Conservation (phyloP, 2,113 vertebrate genomes). For the Sturnira hondurensis region DNA sequence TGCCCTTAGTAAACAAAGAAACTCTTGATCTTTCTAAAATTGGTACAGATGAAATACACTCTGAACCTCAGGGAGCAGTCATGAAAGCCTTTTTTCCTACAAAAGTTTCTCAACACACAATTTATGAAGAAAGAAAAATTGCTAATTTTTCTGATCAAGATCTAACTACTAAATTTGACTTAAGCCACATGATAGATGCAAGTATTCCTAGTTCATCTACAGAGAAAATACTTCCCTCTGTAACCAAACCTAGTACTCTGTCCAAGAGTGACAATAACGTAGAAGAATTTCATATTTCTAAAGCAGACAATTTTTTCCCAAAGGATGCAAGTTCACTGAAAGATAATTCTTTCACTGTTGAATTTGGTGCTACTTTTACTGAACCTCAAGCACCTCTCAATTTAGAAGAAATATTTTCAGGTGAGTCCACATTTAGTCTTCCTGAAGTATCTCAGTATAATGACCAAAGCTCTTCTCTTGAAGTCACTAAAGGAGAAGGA, state of each 20-base stretch:
- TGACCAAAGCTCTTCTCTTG: neutral
- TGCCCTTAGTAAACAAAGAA: neutral
- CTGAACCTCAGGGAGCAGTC: neutral
- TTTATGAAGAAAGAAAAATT: conserved; percentile 2
- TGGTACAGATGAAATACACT: neutral
- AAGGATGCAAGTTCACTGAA: neutral
- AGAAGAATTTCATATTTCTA: neutral
- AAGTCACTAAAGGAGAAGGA: neutral
- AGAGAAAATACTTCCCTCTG: neutral
- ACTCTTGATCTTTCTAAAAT: neutral
- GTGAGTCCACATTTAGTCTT: neutral
- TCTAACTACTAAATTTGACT: neutral
- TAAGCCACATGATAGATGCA: neutral
- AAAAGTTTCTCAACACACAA: neutral
- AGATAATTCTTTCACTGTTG: neutral
- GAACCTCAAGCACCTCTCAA: neutral
- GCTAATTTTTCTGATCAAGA: neutral
- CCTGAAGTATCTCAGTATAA: neutral
- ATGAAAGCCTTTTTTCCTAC: neutral
- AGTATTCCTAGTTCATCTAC: neutral
- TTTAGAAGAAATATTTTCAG: neutral
- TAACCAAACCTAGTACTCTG: neutral
- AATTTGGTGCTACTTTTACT: neutral
- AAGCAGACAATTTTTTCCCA: neutral
- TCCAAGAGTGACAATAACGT: neutral